Evolutionary conservation across 2,797 vertebrate species (phyloP).

Genomic region (Xerus rutilus): DNA sequence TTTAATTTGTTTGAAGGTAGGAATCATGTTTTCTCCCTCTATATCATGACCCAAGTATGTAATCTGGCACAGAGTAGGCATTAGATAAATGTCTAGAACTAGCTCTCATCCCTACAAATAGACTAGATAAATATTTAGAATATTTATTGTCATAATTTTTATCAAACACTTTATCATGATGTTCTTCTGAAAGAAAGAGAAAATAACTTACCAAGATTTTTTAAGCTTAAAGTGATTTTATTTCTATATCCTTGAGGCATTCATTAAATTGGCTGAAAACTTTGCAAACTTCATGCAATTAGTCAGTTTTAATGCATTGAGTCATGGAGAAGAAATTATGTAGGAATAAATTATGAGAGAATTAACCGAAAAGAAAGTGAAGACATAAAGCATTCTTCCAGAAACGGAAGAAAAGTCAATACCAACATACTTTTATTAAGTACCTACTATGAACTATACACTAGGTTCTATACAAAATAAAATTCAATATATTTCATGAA

Average conservation of each 20-base stretch:
- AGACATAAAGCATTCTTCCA: neutral
- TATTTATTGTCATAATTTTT: neutral
- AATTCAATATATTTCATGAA: neutral
- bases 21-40: neutral
- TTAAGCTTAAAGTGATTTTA: neutral
- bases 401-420: neutral
- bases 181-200: neutral
- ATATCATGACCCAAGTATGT: neutral
- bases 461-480: neutral
- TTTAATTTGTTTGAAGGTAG: neutral
- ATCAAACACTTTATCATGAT: neutral
- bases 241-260: neutral
- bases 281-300: neutral
- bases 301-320: neutral
- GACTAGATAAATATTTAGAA: neutral
- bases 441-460: neutral
- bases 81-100: neutral
- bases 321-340: neutral
- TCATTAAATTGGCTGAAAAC: conserved; percentile 2
- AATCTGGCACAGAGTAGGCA: neutral
- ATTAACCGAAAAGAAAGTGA: neutral
- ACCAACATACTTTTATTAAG: neutral
- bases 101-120: neutral
- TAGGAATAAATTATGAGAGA: neutral
- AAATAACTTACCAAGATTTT: neutral